A percentile compares a stretch with the other conserved stretches of the same genome.
phyloP scores from a whole-genome alignment of 1,140 invertebrate genomes.

The Dreissena rostriformis region DNA sequence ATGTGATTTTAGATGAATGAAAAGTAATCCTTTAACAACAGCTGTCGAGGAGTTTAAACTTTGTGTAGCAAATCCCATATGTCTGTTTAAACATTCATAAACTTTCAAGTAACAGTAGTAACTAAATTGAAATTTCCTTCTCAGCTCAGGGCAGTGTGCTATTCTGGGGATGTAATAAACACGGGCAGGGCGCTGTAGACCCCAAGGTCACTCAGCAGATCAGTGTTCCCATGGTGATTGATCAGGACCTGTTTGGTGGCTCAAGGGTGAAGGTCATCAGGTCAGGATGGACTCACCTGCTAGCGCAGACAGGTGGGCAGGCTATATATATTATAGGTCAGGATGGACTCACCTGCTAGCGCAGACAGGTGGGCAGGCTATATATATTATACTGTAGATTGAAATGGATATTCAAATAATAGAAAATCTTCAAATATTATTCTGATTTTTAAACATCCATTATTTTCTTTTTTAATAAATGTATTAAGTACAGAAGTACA shows the following conservation, averaged over 20 bases:
- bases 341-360: constrained; percentile 74
- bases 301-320: constrained; percentile 69
- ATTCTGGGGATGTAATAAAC: constrained; percentile 91
- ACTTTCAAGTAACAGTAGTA: too few species aligned
- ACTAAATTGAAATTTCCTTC: too few species aligned
- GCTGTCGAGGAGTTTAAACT: too few species aligned
- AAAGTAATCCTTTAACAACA: too few species aligned
- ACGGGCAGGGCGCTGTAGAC: constrained; percentile 84
- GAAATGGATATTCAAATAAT: not conserved
- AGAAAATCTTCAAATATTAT: not conserved
- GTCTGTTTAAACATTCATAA: too few species aligned
- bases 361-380: constrained; percentile 68
- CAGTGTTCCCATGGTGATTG: constrained; percentile 38
- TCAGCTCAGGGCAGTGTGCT: constrained; percentile 82
- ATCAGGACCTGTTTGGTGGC: constrained; percentile 47
- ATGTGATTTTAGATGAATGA: too few species aligned
- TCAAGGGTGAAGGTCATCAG: constrained; percentile 52
- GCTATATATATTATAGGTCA: too few species aligned
- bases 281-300: constrained; percentile 72
- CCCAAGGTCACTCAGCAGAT: constrained; percentile 7
- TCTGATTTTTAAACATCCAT: not conserved
- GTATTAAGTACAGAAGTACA: not conserved
- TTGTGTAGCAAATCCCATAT: too few species aligned
- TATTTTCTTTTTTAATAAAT: not conserved
- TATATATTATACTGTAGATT: not conserved